Conservation (phyloP, 2,888 invertebrate species). For the Agapetus fuscipes region DNA sequence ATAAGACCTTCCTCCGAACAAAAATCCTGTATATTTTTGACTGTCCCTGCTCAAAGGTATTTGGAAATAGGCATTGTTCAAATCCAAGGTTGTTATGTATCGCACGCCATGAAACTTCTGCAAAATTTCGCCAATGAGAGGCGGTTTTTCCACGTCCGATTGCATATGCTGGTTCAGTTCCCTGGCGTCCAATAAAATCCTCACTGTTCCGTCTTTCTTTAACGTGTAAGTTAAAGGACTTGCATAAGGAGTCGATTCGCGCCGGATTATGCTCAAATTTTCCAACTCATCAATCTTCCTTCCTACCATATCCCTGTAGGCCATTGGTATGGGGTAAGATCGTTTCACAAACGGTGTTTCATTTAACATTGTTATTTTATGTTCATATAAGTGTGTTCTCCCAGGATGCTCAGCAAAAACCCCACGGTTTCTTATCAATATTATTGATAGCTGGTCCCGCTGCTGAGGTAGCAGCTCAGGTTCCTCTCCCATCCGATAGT, state of each 20-base stretch:
- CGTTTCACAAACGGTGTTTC: no score
- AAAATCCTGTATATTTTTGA: slow-evolving; percentile 18
- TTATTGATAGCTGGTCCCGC: no score
- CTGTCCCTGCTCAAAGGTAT: slow-evolving; percentile 7
- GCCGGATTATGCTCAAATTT: slow-evolving; percentile 24
- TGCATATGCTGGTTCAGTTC: slow-evolving; percentile 22
- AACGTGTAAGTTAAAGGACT: slow-evolving; percentile 25
- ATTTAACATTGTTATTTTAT: no score
- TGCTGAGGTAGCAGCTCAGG: no score
- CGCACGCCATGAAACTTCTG: slow-evolving; percentile 22
- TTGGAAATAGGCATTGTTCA: slow-evolving; percentile 22
- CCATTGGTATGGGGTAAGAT: slow-evolving; percentile 26
- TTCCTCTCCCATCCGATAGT: no score
- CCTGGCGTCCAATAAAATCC: slow-evolving; percentile 26
- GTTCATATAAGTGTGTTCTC: no score
- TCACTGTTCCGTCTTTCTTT: slow-evolving; percentile 25
- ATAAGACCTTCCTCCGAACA: no score
- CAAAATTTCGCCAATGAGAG: slow-evolving; percentile 20
- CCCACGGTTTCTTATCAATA: no score
- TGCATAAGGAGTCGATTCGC: slow-evolving; percentile 24
- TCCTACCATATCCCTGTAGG: slow-evolving; percentile 22
- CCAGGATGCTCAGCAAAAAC: no score
- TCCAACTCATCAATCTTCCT: slow-evolving; percentile 24
- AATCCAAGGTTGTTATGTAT: slow-evolving; percentile 21
- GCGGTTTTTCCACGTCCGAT: slow-evolving; percentile 27